Evolutionary conservation across 2,797 vertebrate species (phyloP), one percentile per base, ranked within the genome.

Genomic region (Labroides dimidiatus): DNA sequence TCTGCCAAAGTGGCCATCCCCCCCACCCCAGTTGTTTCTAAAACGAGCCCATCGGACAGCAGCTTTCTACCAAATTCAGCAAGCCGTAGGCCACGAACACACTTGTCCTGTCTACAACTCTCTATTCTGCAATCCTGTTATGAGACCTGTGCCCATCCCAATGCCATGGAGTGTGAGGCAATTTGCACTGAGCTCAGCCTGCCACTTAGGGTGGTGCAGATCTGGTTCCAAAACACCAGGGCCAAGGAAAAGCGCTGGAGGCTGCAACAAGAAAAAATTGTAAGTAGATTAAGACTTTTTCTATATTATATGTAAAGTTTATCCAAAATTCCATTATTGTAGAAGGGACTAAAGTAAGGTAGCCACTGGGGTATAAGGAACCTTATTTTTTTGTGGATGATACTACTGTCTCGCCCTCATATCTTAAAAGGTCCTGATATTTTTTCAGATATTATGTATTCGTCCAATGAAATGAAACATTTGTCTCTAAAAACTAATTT

Each of bases 191-290:
- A 96, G 86, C 95, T 98, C 9, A 95, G 94, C 64, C 87, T 98
- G 76, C 96, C 96, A 1, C 95, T 97, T 36, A 96, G 96, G 79
- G 96, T 98, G 81, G 95, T 98, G 72, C 96, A 98, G 84, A 97
- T 98, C 81, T 98, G 96, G 96, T 98, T 98, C 89, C 96, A 98
- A 84, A 98, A 98, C 55, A 97, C 96, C 8, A 93, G 96, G 66
- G 96, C 96, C 67, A 98, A 97, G 91, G 96, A 98, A 84, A 98
- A 97, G 84, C 96, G 96, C 81, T 95, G 94, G 94, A 90, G 93
- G 71, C 90, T 94, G 55, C 94, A 95, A 74, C 94, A 95, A 72
- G 93, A 95, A 73, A 95, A 95, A 87, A 84, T 95, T 93, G 94
- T 95, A 82, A 75, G 84, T 27, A 37, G 24, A 10, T 53, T 24